Evolutionary conservation across 2,113 vertebrate genomes (phyloP), one percentile per base, ranked within the genome.

Genomic region (Ranitomeya variabilis): DNA sequence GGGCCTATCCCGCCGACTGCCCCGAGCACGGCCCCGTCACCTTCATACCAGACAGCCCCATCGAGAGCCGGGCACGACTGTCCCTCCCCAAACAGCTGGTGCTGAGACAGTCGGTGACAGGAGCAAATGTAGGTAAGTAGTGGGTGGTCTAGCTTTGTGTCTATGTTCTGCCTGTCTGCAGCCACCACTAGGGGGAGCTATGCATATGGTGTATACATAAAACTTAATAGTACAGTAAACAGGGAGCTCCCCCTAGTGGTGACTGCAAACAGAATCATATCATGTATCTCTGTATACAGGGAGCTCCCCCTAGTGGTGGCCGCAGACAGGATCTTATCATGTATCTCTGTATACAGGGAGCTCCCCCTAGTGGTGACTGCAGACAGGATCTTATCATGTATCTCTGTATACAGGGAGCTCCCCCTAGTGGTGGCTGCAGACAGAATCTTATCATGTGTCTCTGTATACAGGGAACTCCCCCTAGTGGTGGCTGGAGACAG

Each of bases 21-120:
- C 98, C 98, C 0, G 97, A 99, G 76, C 98, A 99, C 0, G 98
- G 98, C 19, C 97, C 98, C 0, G 97, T 99, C 93, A 99, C 97
- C 76, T 99, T 99, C 90, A 95, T 99, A 92, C 96, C 96, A 0
- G 98, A 99, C 73, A 93, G 94, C 8, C 98, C 98, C 0, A 97
- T 99, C 81, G 97, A 98, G 93, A 99, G 97, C 93, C 94, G 97
- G 74, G 98, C 98, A 18, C 95, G 97, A 87, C 96, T 99, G 71
- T 99, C 98, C 51, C 93, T 99, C 67, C 98, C 98, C 0, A 98
- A 97, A 73, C 97, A 97, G 45, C 96, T 99, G 87, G 93, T 96
- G 79, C 95, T 99, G 6, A 96, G 96, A 6, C 96, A 97, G 90
- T 97, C 98, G 0, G 94, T 98, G 59, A 93, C 97, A 7, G 97